Base-by-base conservation (phyloP, 2,888 invertebrate genomes). In the Hirtodrosophila alboralis region DNA sequence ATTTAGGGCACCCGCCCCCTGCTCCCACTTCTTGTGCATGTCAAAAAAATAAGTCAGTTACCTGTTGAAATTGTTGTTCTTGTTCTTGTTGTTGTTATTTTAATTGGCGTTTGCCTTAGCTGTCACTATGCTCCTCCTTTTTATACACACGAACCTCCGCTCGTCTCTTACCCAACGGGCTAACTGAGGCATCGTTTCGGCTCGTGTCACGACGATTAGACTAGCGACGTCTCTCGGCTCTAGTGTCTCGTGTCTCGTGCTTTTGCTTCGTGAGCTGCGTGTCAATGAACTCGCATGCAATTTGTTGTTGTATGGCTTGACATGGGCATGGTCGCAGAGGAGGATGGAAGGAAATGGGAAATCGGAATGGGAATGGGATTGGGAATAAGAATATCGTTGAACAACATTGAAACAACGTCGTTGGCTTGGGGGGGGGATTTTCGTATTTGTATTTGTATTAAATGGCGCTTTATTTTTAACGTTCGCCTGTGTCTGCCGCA, bases 271-370 rank as follows among this genome's bases (percentile, higher is more conserved):
- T 72, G 80, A 62, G 59, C 43, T 62, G 74, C 76, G 80, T 86
- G 81, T 81, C 86, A 81, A 84, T 81, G 81, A 81, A 81, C 81
- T 64, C 66, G 56, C 80, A 72, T 75, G 83, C 85, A 62, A 84
- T 84, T 84, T 78, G 69, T 73, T 70, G 54, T 74, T 75, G 67
- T 75, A 81, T 75, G 79, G 85, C 83, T 79, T 79, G 58, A 45
- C 69, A 52, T 60, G 44, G n/a, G 38, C 30, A 30, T 28, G 31
- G 26, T 28, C 2, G n/a, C 0, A 23, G 16, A 28, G 23, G 23
- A n/a, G n/a, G n/a, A n/a, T n/a, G n/a, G n/a, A n/a, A n/a, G n/a
- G n/a, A n/a, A n/a, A n/a, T n/a, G n/a, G n/a, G n/a, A n/a, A n/a
- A n/a, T n/a, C n/a, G n/a, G n/a, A n/a, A n/a, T 10, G 30, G 28